Conservation (phyloP, 2,797 vertebrate species). For the Myotis findleyi region DNA sequence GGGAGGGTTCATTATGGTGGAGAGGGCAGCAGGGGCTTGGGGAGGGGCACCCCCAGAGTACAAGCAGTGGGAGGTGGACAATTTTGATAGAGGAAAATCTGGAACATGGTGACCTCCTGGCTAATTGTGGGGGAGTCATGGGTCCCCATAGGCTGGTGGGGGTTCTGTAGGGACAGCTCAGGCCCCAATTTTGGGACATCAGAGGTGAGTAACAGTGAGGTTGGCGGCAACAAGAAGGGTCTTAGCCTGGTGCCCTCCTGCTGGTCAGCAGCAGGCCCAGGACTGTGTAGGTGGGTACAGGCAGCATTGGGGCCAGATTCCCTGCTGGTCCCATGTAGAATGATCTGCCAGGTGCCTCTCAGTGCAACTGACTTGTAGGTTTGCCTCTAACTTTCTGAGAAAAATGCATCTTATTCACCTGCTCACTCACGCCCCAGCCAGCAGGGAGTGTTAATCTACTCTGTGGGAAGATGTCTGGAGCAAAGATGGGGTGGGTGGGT, state of each 20-base stretch:
- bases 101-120: neutral
- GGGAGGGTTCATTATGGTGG: neutral
- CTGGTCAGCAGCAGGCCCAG: neutral
- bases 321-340: neutral
- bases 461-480: neutral
- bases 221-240: neutral
- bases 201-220: neutral
- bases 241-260: neutral
- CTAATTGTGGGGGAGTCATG: neutral
- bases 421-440: neutral
- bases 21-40: neutral
- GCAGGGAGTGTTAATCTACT: neutral
- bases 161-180: neutral
- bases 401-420: neutral
- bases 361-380: neutral
- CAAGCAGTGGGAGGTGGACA: neutral
- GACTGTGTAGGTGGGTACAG: neutral
- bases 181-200: neutral
- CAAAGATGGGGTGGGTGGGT: neutral
- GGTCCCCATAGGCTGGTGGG: neutral
- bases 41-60: neutral
- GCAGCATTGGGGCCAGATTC: fast-evolving
- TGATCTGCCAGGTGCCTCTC: neutral
- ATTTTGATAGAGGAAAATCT: neutral
- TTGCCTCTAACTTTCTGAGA: neutral